Evolutionary conservation across 2,888 invertebrate species (phyloP), one percentile per base, ranked within the genome.

Genomic region (Ligdia adustata): DNA sequence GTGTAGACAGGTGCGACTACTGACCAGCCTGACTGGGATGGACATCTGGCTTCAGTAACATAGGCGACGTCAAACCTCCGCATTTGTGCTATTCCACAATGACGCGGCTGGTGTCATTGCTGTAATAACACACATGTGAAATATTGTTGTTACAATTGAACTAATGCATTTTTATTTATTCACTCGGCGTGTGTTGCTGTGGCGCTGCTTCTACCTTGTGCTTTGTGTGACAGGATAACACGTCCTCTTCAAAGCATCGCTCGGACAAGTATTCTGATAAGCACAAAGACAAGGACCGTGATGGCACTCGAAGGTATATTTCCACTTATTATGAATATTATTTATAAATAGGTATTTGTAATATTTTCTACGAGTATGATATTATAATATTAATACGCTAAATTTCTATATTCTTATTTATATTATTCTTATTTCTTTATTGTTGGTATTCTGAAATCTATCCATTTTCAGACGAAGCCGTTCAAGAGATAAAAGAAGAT

Each of bases 191-290:
- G 87, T 90, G 90, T 88, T 90, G 90, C 89, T 88, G 90, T 90
- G 90, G 89, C 86, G 90, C 88, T 88, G 90, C 90, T 91, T 89
- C 91, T 91, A 90, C 90, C 90, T 90, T 91, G 90, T 90, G 90
- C 90, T 91, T 91, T 91, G 90, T 91, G 89, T 91, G 90, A 91
- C 91, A 91, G 91, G 91, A 91, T 85, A 90, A 81, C 82, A 86
- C 86, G 80, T 81, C 88, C 82, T 87, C 90, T 76, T 87, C 90
- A 77, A 91, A 90, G 83, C 89, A 90, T 79, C 90, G 89, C 65
- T 82, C 86, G 71, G 90, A 91, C 83, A 91, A 90, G 84, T 80
- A 89, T 81, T 86, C 88, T 73, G 91, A 91, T 78, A 89, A 88
- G 80, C 83, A 88, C 82, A 90, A 82, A 83, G 90, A 89, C 38